These are phyloP conservation scores for Homalodisca vitripennis DNA, from an alignment of 1,140 invertebrate species.

Conservation along the genomic window DNA sequence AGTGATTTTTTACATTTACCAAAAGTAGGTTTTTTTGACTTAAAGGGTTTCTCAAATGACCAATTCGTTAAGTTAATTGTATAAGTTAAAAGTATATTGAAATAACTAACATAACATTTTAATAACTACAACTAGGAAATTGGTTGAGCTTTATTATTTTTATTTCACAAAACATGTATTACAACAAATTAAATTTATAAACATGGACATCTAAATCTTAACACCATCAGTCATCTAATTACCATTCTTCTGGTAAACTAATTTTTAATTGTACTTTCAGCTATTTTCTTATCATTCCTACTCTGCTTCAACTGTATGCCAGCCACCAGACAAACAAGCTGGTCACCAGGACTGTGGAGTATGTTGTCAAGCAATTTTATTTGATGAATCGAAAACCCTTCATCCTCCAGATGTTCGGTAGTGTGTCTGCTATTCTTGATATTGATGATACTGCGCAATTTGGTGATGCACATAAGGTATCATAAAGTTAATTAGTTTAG, in stretches of 20 bases:
- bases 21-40: too few relatives aligned
- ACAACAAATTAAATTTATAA: neutral
- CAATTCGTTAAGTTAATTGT: too few relatives aligned
- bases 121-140: too few relatives aligned
- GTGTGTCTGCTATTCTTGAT: conserved; percentile 93
- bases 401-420: conserved; percentile 98
- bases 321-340: conserved; percentile 97
- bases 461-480: conserved; percentile 87
- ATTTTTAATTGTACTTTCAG: conserved; percentile 51
- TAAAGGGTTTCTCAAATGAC: too few relatives aligned
- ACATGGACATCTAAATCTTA: neutral
- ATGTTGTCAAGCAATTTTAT: conserved; percentile 98
- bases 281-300: conserved; percentile 97
- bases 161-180: too few relatives aligned
- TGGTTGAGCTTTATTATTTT: too few relatives aligned
- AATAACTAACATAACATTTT: too few relatives aligned
- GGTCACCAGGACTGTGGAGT: conserved; percentile 94
- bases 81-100: too few relatives aligned
- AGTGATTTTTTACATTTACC: too few relatives aligned
- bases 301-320: conserved; percentile 92
- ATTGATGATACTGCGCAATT: conserved; percentile 83
- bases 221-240: neutral
- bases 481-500: neutral
- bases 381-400: conserved; percentile 98
- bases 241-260: neutral